Percentiles rank a stretch among this genome's conserved stretches.
These are phyloP conservation scores for Diarsia brunnea DNA, from an alignment of 2,888 invertebrate species.

Conservation along the genomic window DNA sequence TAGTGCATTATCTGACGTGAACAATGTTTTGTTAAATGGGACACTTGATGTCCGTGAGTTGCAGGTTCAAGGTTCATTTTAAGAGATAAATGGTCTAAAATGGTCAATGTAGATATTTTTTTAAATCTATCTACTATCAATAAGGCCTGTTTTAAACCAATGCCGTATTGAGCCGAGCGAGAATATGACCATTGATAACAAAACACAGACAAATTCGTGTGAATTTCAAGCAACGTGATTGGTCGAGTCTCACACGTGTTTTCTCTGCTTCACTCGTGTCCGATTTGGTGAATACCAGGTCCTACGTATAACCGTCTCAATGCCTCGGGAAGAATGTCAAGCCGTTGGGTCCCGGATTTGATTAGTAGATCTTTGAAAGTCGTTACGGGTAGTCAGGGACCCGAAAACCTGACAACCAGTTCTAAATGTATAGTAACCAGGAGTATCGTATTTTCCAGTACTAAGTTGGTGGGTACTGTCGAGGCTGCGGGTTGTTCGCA, in stretches of 20 bases:
- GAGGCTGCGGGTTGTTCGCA: no score
- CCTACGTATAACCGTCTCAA: no score
- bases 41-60: conserved; percentile 22
- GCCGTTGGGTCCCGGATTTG: no score
- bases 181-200: background rate
- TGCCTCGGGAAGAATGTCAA: no score
- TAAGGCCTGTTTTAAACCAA: background rate
- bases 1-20: conserved; percentile 45
- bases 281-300: background rate
- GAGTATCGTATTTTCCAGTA: no score
- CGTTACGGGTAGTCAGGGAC: no score
- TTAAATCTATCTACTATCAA: background rate
- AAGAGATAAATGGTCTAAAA: background rate
- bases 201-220: no score
- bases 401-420: no score
- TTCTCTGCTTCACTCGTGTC: background rate
- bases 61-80: conserved; percentile 46
- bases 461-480: no score
- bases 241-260: background rate
- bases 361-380: no score
- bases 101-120: background rate
- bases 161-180: background rate
- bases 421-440: no score
- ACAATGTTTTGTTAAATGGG: conserved; percentile 42
- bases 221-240: background rate